phyloP scores from a whole-genome alignment of 2,888 invertebrate genomes.

The Zele albiditarsus region DNA sequence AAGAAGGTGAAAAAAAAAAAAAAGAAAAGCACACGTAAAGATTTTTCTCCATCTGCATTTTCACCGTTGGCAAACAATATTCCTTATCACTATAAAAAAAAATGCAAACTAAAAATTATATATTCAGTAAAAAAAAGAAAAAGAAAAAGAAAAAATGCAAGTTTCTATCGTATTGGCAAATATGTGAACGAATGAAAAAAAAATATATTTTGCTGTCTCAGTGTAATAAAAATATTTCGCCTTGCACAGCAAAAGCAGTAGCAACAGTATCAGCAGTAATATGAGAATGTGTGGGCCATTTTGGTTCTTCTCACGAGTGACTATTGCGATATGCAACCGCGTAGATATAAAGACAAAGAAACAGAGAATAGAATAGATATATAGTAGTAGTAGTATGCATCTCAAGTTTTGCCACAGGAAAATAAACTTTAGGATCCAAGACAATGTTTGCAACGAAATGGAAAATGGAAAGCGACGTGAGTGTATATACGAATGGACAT shows the following conservation, averaged over 20 bases:
- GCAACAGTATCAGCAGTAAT: background rate
- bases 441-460: slow-evolving; percentile 31
- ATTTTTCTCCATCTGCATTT: no score
- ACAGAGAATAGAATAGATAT: background rate
- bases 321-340: background rate
- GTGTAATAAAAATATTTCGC: background rate
- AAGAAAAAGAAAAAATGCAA: background rate
- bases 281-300: slow-evolving; percentile 3
- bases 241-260: background rate
- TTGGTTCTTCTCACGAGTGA: slow-evolving; percentile 15
- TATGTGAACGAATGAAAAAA: background rate
- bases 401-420: slow-evolving; percentile 33
- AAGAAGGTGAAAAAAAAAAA: no score
- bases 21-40: no score
- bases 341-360: background rate
- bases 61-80: no score
- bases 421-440: slow-evolving; percentile 39
- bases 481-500: slow-evolving; percentile 3
- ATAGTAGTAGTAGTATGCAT: slow-evolving; percentile 8
- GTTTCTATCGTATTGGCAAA: background rate
- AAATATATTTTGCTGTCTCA: background rate
- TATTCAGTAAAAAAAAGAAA: background rate
- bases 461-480: slow-evolving; percentile 24
- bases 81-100: no score
- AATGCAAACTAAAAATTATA: no score